Evolutionary conservation across 2,113 vertebrate genomes (phyloP).

Genomic region (Percopsis transmontana): DNA sequence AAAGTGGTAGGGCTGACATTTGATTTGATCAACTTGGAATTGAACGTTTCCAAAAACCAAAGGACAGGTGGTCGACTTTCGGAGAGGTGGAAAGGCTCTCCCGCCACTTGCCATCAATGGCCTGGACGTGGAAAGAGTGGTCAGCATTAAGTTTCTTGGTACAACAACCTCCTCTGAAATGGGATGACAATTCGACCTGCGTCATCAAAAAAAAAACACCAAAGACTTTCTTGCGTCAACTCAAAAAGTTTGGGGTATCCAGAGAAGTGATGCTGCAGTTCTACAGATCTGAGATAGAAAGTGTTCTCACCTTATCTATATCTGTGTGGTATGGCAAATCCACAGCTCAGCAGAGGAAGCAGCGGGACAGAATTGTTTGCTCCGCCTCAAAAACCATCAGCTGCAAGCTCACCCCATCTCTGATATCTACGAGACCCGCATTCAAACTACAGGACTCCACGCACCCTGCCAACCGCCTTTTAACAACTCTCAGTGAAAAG

Average conservation of each 20-base stretch:
- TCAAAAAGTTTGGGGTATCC: background rate
- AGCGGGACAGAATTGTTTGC: background rate
- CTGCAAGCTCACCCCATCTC: background rate
- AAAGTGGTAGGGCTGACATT: too few species aligned
- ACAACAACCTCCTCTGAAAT: background rate
- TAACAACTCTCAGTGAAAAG: background rate
- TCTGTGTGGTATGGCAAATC: background rate
- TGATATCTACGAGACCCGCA: background rate
- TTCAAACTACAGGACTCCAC: background rate
- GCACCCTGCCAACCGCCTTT: background rate
- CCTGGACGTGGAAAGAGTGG: background rate
- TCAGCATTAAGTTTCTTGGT: background rate
- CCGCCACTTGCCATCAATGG: slow-evolving; percentile 1
- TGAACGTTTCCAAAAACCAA: background rate
- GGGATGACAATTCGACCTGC: background rate
- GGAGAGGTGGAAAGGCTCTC: background rate
- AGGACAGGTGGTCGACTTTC: background rate
- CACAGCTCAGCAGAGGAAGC: background rate
- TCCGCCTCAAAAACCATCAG: background rate
- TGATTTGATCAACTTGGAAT: background rate
- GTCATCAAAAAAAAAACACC: background rate
- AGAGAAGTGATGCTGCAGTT: background rate
- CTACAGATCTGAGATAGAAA: background rate
- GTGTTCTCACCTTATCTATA: background rate
- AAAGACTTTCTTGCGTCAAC: slow-evolving; percentile 1